Evolutionary conservation across 1,140 invertebrate genomes (phyloP).

Genomic region (Bombus ignitus): DNA sequence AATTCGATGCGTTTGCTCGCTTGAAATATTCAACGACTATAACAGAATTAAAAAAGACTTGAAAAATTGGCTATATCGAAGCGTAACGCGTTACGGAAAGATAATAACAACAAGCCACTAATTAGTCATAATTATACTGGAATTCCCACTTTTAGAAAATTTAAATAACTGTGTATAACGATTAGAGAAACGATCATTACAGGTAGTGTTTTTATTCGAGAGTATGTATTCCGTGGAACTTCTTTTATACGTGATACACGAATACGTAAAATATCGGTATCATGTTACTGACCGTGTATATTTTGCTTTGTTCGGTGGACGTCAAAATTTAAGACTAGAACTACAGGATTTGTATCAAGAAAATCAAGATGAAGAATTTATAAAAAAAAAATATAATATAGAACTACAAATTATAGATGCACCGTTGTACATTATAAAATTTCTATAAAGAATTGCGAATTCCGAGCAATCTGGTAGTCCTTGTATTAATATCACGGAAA

Average conservation of each 20-base stretch:
- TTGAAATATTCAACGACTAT: background rate
- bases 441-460: background rate
- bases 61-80: background rate
- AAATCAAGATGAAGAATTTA: background rate
- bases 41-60: background rate
- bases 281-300: too few species aligned
- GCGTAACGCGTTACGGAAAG: too few species aligned
- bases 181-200: background rate
- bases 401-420: too few species aligned
- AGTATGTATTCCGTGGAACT: too few species aligned
- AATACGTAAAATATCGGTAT: too few species aligned
- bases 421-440: too few species aligned
- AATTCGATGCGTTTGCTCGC: background rate
- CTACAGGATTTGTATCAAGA: too few species aligned
- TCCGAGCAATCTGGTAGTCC: background rate
- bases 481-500: too few species aligned
- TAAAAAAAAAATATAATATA: too few species aligned
- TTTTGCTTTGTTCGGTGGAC: background rate
- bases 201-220: background rate
- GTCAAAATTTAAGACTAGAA: background rate
- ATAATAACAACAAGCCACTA: too few species aligned
- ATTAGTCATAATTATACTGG: background rate
- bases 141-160: constrained; percentile 8
- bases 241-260: too few species aligned
- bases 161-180: background rate